Percentiles rank a stretch among this genome's conserved stretches.
Evolutionary conservation across 2,888 invertebrate species (phyloP).

Genomic region (Platycnemis pennipes): DNA sequence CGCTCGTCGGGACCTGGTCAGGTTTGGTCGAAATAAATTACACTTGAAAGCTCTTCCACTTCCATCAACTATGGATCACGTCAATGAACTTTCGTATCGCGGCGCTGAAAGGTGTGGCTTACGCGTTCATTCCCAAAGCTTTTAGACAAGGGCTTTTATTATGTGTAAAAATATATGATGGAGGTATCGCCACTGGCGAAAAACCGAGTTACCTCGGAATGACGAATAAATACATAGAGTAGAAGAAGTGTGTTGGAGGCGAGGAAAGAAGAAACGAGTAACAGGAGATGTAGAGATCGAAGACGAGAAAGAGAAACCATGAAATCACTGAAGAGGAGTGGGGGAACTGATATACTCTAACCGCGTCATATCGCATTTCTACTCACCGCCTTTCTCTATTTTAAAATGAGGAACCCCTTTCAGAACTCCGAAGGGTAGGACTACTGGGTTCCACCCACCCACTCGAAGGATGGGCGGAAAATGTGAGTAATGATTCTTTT

Average conservation of each 20-base stretch:
- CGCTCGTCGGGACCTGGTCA: neutral
- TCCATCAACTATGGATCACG: neutral
- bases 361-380: neutral
- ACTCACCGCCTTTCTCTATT: neutral
- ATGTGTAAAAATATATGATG: no score
- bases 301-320: neutral
- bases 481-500: conserved; percentile 6
- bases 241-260: no score
- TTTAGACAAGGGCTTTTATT: no score
- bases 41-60: neutral
- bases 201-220: no score
- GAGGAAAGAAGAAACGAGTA: no score
- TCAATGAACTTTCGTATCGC: neutral
- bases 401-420: no score
- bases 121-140: neutral
- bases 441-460: neutral
- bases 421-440: no score
- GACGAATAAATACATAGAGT: no score
- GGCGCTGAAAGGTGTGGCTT: neutral
- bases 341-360: neutral
- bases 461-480: neutral
- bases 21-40: neutral
- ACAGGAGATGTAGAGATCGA: neutral
- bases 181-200: no score
- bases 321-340: neutral